These are phyloP conservation scores for Ramphastos sulfuratus DNA, from an alignment of 2,113 vertebrate genomes.

Conservation along the genomic window DNA sequence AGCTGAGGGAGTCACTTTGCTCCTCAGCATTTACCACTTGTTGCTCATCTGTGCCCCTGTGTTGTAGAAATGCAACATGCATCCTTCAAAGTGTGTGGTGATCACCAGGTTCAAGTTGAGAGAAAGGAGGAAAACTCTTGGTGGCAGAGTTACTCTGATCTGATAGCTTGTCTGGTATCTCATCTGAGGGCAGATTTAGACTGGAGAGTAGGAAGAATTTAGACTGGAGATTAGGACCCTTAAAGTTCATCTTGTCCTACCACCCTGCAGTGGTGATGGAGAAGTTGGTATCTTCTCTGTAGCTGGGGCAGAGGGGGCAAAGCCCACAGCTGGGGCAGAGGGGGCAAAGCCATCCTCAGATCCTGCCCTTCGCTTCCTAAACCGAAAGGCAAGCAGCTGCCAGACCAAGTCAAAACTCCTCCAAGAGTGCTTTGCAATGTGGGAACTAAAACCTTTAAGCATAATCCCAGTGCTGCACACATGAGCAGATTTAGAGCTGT, in stretches of 20 bases:
- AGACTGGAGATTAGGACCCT: no score
- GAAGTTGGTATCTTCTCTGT: not conserved
- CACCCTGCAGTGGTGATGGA: no score
- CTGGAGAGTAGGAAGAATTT: no score
- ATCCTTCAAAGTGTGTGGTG: not conserved
- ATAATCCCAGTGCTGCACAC: accelerated
- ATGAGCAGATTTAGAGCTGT: not conserved
- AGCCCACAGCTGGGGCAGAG: no score
- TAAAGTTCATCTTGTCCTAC: no score
- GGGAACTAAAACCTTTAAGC: not conserved
- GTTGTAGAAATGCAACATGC: no score
- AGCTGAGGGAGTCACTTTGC: not conserved
- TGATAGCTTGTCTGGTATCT: not conserved
- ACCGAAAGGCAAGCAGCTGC: not conserved
- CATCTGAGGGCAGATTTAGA: not conserved
- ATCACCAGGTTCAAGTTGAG: not conserved
- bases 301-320: not conserved
- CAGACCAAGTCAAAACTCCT: not conserved
- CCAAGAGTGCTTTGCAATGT: not conserved
- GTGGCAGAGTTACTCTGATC: not conserved
- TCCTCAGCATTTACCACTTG: not conserved
- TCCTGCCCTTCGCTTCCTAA: not conserved
- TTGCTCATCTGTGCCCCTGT: not conserved
- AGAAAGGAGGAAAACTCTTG: not conserved
- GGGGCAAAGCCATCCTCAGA: accelerated